phyloP scores from a whole-genome alignment of 2,113 vertebrate species.

The Terrapene triunguis region DNA sequence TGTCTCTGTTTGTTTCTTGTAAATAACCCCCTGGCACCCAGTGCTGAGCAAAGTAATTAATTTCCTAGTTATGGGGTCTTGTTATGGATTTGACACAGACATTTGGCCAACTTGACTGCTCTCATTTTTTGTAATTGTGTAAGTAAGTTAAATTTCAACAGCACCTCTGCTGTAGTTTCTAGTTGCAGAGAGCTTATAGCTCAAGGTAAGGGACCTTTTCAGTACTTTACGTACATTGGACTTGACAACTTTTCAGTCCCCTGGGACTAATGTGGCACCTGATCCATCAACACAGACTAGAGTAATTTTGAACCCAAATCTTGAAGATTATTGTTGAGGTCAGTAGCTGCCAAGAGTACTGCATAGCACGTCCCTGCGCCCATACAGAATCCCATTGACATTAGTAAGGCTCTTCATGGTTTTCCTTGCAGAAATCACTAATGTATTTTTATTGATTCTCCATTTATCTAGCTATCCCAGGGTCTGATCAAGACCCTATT shows the following conservation, averaged over 20 bases:
- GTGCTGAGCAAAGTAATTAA: not conserved
- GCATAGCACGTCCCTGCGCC: not conserved
- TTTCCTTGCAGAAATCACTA: fast-evolving
- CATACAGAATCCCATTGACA: not conserved
- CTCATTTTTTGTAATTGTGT: not conserved
- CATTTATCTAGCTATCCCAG: not conserved
- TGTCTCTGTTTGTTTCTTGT: not conserved
- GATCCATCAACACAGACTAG: not conserved
- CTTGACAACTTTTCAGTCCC: not conserved
- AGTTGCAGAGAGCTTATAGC: not conserved
- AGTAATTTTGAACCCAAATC: not conserved
- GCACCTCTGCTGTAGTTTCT: not conserved
- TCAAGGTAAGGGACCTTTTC: fast-evolving
- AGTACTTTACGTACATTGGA: fast-evolving
- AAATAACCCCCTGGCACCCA: not conserved
- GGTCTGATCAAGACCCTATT: not conserved
- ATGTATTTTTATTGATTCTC: not conserved
- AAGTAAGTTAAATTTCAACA: not conserved
- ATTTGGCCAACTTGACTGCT: not conserved
- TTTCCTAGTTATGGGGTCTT: not conserved
- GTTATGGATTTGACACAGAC: not conserved
- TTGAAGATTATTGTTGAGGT: fast-evolving
- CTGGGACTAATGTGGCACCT: fast-evolving
- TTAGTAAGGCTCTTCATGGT: not conserved
- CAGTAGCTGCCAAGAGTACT: not conserved